phyloP scores from a whole-genome alignment of 1,140 invertebrate genomes.

The Helicoverpa zea region DNA sequence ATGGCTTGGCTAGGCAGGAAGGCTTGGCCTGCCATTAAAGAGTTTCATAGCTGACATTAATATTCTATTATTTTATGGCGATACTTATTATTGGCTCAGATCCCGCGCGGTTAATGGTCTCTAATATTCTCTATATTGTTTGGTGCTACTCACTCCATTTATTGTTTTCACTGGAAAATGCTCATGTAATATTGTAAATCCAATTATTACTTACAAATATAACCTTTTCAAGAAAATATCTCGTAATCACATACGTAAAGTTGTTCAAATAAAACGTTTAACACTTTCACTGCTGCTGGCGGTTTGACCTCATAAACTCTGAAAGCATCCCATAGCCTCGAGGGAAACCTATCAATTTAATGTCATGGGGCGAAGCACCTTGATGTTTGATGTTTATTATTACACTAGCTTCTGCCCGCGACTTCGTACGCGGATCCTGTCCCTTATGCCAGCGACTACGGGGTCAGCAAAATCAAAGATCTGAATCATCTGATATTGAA shows the following conservation, averaged over 20 bases:
- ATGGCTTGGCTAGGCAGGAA: background rate
- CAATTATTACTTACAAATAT: too few relatives aligned
- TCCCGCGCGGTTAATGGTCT: background rate
- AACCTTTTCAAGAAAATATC: too few relatives aligned
- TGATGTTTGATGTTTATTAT: background rate
- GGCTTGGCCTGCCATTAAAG: conserved; percentile 9
- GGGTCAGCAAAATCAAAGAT: too few relatives aligned
- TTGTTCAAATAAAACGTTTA: background rate
- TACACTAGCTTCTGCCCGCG: too few relatives aligned
- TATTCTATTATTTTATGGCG: background rate
- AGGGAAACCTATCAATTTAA: background rate
- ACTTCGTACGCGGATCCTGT: too few relatives aligned
- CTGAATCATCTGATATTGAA: too few relatives aligned
- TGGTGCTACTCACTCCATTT: too few relatives aligned
- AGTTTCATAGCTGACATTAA: conserved; percentile 23
- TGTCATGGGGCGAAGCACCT: background rate
- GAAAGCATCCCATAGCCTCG: background rate
- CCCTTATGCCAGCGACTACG: too few relatives aligned
- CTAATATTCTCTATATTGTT: background rate
- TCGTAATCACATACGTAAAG: too few relatives aligned
- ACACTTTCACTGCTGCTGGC: conserved; percentile 1
- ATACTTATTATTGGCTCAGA: background rate
- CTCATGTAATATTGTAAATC: too few relatives aligned
- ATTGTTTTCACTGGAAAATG: too few relatives aligned
- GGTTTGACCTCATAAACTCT: background rate